Evolutionary conservation across 2,113 vertebrate species (phyloP).

Genomic region (Grus americana): DNA sequence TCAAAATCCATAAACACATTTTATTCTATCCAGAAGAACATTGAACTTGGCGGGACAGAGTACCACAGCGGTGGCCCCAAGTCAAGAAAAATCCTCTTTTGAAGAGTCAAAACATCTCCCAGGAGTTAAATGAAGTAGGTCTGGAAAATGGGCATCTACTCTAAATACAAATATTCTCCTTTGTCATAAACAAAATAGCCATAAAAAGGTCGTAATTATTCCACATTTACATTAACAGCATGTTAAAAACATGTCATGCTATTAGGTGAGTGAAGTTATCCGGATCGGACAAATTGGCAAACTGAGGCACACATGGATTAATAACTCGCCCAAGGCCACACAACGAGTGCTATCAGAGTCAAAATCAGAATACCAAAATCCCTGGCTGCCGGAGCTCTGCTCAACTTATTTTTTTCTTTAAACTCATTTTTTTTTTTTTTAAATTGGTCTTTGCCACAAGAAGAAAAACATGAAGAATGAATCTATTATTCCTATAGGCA

Average conservation of each 20-base stretch:
- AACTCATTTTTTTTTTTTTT: background rate
- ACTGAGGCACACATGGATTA: background rate
- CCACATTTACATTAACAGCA: background rate
- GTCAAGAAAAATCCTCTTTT: constrained; percentile 44
- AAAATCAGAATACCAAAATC: background rate
- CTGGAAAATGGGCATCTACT: constrained; percentile 19
- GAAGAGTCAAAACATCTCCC: background rate
- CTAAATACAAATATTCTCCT: background rate
- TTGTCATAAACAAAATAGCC: background rate
- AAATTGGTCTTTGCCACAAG: background rate
- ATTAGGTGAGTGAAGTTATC: background rate
- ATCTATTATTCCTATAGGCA: accelerated
- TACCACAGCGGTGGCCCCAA: background rate
- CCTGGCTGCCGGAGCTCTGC: background rate
- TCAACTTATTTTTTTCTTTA: background rate
- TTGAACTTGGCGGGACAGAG: constrained; percentile 14
- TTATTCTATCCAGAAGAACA: constrained; percentile 33
- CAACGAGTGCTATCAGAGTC: background rate
- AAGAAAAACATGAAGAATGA: background rate
- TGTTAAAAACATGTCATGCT: background rate
- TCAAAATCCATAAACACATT: constrained; percentile 47
- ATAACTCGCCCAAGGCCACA: background rate
- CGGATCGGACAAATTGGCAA: background rate
- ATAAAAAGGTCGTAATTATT: background rate
- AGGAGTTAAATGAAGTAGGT: background rate